These are phyloP conservation scores for Epizoanthus rinbou DNA, from an alignment of 92 coral and sea anemone genomes.

Conservation along the genomic window DNA sequence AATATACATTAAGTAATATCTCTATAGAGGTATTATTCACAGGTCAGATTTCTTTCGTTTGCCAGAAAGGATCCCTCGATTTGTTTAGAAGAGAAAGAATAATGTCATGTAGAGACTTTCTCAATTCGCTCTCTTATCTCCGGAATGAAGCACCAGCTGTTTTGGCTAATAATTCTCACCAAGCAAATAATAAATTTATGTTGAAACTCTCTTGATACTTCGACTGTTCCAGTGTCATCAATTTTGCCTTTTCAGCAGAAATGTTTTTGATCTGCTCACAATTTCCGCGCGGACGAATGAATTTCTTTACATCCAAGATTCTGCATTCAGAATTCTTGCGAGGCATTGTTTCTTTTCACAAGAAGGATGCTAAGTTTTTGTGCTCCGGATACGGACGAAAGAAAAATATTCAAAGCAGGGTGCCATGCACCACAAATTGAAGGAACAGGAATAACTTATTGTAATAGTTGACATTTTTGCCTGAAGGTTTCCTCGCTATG, in stretches of 20 bases:
- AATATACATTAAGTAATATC: conserved; percentile 4
- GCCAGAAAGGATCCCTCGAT: conserved; percentile 11
- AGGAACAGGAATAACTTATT: conserved; percentile 34
- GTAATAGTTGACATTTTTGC: conserved; percentile 15
- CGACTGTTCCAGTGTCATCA: conserved; percentile 3
- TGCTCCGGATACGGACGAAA: conserved; percentile 44
- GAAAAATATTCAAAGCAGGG: conserved; percentile 49
- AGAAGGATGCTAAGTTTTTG: conserved; percentile 36
- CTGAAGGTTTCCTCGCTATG: conserved; percentile 2
- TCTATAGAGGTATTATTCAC: neutral
- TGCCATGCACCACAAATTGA: conserved; percentile 49
- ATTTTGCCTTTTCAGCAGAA: neutral
- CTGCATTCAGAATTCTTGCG: neutral
- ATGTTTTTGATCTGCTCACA: neutral
- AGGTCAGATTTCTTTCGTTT: neutral
- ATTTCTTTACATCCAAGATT: neutral
- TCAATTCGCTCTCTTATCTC: conserved; percentile 24
- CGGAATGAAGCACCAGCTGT: conserved; percentile 29
- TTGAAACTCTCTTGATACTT: conserved; percentile 27
- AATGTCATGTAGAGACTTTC: conserved; percentile 30
- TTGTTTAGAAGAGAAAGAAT: conserved; percentile 13
- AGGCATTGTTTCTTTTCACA: conserved; percentile 23
- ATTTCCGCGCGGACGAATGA: neutral
- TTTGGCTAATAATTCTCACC: conserved; percentile 43
- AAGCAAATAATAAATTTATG: conserved; percentile 45